Conservation (phyloP, 2,888 invertebrate species). For the Calliopum simillimum region DNA sequence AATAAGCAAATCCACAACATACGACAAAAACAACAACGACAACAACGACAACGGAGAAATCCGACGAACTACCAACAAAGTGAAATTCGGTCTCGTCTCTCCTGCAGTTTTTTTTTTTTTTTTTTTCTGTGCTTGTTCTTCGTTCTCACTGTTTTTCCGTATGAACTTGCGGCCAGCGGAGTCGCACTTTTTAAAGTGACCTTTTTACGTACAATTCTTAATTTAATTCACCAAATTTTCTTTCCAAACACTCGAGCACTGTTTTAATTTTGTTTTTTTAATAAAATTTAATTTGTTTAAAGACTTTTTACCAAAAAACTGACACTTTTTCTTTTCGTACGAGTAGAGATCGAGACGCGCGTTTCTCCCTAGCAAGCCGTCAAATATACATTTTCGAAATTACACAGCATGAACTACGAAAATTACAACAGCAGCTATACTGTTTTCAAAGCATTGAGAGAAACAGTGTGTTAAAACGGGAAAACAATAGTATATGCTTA, state of each 20-base stretch:
- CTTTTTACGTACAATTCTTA: slow-evolving; percentile 53
- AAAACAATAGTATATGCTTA: slow-evolving; percentile 24
- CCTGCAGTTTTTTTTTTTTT: slow-evolving; percentile 38
- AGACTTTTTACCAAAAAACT: slow-evolving; percentile 59
- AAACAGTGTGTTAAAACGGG: slow-evolving; percentile 43
- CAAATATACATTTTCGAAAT: slow-evolving; percentile 66
- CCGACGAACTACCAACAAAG: slow-evolving; percentile 36
- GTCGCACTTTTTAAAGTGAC: slow-evolving; percentile 60
- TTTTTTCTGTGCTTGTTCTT: slow-evolving; percentile 46
- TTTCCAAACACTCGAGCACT: slow-evolving; percentile 46
- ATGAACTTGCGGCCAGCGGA: slow-evolving; percentile 56
- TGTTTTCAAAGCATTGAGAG: slow-evolving; percentile 28
- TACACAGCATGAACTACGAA: slow-evolving; percentile 51
- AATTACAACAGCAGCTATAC: slow-evolving; percentile 37
- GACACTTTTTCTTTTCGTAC: slow-evolving; percentile 62
- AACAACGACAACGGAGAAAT: slow-evolving; percentile 39
- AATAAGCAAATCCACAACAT: slow-evolving; percentile 23
- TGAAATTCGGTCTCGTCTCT: slow-evolving; percentile 33
- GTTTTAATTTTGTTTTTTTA: slow-evolving; percentile 53
- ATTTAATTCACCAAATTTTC: slow-evolving; percentile 49
- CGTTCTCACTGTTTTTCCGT: slow-evolving; percentile 47
- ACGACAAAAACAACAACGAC: slow-evolving; percentile 31
- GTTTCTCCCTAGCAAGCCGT: slow-evolving; percentile 64
- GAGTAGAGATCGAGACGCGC: slow-evolving; percentile 65
- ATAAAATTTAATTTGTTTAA: slow-evolving; percentile 55